Base-by-base conservation (phyloP, 1,140 invertebrate genomes). In the Triops longicaudatus region DNA sequence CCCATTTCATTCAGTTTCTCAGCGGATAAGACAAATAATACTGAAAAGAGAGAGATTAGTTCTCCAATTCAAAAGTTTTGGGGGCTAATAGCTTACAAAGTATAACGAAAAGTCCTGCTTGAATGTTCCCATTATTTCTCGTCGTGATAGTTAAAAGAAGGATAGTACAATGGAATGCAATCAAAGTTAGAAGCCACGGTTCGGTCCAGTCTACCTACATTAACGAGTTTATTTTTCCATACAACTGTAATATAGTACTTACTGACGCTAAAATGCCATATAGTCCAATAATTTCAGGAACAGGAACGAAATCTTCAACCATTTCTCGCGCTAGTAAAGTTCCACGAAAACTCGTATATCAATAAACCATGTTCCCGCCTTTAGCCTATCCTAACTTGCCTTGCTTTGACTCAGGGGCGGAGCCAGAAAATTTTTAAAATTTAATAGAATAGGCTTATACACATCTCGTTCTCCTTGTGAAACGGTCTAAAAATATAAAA, bases 1-100 rank as follows among this genome's bases (percentile, higher is more conserved):
- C 92, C 94, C 75, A 93, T 87, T 86, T 94, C 90, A 83, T 96
- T 95, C 77, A 95, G 93, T 80, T 88, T 92, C 85, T 95, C 93
- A 41, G 93, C 93, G 81, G 93, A 94, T 83, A 93, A 95, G 4
- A 95, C 93, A 76, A 94, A 82, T 14, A 93, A 84, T 81, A 95
- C 93, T 94, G 84, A 79, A 88, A 87, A 81, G 82, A 75, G 80
- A 85, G 79, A 83, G 82, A 82, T 81, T 80, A 75, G 76, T 63
- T 78, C 73, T 41, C 1, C 3, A 17, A n/a, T 17, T 14, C 0
- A 0, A 14, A n/a, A 63, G 22, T 7, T 22, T 63, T 79, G 63
- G 72, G 72, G 43, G 26, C 42, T n/a, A 77, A 80, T n/a, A 82
- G 91, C 90, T 91, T 88, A 94, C 92, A 87, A 63, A 95, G 84